Conservation (phyloP, 2,797 vertebrate genomes). For the Sebastes hubbsi region DNA sequence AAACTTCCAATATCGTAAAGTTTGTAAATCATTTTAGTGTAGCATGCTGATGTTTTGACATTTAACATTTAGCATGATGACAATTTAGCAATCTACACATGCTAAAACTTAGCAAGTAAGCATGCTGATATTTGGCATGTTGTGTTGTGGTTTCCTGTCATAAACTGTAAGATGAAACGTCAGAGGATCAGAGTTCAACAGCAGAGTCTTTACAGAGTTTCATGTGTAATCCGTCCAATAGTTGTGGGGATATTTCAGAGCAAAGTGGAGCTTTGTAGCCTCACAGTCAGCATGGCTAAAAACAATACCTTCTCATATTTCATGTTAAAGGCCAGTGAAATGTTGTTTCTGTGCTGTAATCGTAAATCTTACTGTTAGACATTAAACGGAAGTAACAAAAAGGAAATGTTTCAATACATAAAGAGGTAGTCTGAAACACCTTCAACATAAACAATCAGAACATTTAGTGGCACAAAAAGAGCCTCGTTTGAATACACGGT, state of each 20-base stretch:
- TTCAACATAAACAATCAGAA: background rate
- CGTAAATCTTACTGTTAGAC: background rate
- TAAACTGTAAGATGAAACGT: background rate
- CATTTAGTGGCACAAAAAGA: background rate
- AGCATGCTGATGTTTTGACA: background rate
- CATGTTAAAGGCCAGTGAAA: background rate
- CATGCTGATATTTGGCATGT: background rate
- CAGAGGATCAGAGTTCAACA: background rate
- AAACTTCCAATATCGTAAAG: background rate
- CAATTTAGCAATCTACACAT: background rate
- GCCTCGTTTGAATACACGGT: background rate
- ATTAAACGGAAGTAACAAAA: background rate
- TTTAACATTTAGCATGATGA: background rate
- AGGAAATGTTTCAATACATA: background rate
- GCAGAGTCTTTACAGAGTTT: no score
- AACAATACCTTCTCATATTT: background rate
- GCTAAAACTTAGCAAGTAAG: background rate
- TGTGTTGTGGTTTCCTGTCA: background rate
- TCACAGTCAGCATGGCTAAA: background rate
- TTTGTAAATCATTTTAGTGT: background rate
- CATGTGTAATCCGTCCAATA: background rate
- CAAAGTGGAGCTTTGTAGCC: background rate
- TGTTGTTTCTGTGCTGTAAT: background rate
- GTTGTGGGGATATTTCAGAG: background rate
- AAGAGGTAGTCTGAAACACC: constrained; percentile 50